These are phyloP conservation scores for Porites divaricata DNA, from an alignment of 92 coral and sea anemone species.

Conservation along the genomic window DNA sequence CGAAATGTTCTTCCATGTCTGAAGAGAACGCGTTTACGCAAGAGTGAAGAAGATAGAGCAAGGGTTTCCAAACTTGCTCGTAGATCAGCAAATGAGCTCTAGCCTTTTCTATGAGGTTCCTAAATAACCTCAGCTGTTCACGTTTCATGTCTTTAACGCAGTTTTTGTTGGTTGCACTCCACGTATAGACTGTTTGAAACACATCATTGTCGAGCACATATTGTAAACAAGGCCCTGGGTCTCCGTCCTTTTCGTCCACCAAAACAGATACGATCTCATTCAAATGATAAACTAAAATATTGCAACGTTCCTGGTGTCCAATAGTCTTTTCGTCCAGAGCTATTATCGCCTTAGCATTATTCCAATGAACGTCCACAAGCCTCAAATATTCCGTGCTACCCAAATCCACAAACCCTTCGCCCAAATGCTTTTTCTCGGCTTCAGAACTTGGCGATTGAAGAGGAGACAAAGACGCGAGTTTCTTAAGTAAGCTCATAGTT, in stretches of 20 bases:
- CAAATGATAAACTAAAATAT: constrained; percentile 87
- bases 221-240: constrained; percentile 94
- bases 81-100: constrained; percentile 83
- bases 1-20: constrained; percentile 90
- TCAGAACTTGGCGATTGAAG: constrained; percentile 70
- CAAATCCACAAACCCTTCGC: constrained; percentile 35
- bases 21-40: constrained; percentile 77
- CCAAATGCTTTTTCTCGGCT: constrained; percentile 54
- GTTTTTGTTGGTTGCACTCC: constrained; percentile 81
- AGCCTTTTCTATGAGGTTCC: constrained; percentile 83
- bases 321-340: constrained; percentile 84
- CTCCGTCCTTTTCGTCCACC: constrained; percentile 90
- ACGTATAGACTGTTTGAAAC: constrained; percentile 78
- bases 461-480: constrained; percentile 73
- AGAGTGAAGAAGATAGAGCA: constrained; percentile 83
- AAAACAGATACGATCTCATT: constrained; percentile 82
- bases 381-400: constrained; percentile 71
- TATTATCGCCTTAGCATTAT: constrained; percentile 82
- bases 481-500: constrained; percentile 83
- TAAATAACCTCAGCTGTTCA: constrained; percentile 88
- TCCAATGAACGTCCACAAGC: constrained; percentile 88
- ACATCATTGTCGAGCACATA: constrained; percentile 84
- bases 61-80: constrained; percentile 93
- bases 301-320: constrained; percentile 82
- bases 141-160: constrained; percentile 86